Evolutionary conservation across 2,888 invertebrate genomes (phyloP).

Genomic region (Philereme vetulata): DNA sequence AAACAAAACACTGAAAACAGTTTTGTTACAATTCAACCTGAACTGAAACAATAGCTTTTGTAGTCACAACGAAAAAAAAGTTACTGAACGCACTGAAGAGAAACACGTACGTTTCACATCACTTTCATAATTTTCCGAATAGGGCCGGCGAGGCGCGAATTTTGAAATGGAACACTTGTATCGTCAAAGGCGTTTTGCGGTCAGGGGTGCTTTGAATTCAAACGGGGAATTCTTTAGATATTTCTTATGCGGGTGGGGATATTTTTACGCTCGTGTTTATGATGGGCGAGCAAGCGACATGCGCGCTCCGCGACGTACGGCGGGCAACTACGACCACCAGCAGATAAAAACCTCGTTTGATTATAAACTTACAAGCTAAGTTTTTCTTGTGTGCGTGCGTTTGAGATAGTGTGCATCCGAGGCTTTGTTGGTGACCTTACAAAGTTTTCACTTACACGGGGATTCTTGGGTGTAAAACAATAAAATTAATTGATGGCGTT

Average conservation of each 20-base stretch:
- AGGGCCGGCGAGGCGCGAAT: constrained; percentile 55
- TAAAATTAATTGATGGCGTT: constrained; percentile 32
- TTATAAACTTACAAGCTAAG: constrained; percentile 84
- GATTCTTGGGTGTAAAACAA: constrained; percentile 30
- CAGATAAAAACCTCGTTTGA: constrained; percentile 81
- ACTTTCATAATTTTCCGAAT: constrained; percentile 79
- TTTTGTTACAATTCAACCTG: constrained; percentile 61
- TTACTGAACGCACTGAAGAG: constrained; percentile 54
- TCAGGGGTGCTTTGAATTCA: constrained; percentile 55
- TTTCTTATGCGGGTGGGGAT: constrained; percentile 59
- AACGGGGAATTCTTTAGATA: constrained; percentile 54
- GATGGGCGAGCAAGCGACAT: constrained; percentile 69
- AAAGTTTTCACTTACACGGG: constrained; percentile 70
- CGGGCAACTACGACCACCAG: constrained; percentile 71
- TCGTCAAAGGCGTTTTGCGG: constrained; percentile 62
- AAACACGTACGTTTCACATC: constrained; percentile 74
- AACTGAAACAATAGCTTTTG: constrained; percentile 78
- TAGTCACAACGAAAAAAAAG: constrained; percentile 72
- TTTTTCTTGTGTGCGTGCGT: constrained; percentile 78
- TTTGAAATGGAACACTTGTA: constrained; percentile 65
- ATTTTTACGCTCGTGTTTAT: constrained; percentile 70
- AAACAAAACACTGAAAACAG: constrained; percentile 74
- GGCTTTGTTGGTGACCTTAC: constrained; percentile 76
- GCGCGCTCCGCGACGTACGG: constrained; percentile 75
- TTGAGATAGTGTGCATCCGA: constrained; percentile 66